Base-by-base conservation (phyloP, 2,888 invertebrate genomes). In the Papilio elwesi region DNA sequence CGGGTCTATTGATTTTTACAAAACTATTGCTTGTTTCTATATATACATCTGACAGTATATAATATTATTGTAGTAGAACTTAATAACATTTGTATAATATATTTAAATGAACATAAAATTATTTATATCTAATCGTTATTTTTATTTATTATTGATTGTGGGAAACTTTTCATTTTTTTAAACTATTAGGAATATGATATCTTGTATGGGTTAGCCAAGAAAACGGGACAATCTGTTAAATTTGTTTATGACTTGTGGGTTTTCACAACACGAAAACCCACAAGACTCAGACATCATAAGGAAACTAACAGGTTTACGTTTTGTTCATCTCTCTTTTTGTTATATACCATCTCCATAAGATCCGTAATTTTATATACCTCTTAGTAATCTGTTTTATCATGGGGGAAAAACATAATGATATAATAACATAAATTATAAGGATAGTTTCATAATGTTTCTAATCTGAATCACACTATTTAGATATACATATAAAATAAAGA, bases 251-350 rank as follows among this genome's bases (percentile, higher is more conserved):
- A 11, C n/a, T 15, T 43, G 43, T 43, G 59, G 26, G 26, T 26
- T 26, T 26, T 26, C 26, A 26, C 26, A 4, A 26, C 1, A 26
- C 26, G 4, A 38, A 59, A 59, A 59, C 38, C 59, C 59, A 38
- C 57, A 13, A 57, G 38, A 38, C 0, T 12, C 43, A 5, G 15
- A 11, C 59, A 43, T 10, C 59, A 62, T 62, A n/a, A 62, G 59
- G 59, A 62, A n/a, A 62, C 43, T 62, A 13, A 36, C 43, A 59
- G 10, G 7, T 62, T 62, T 62, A 38, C 59, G 59, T 62, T 43
- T 62, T 62, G 15, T 62, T 43, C n/a, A 43, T 13, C 16, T 8
- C 43, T 10, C 5, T 3, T n/a, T 38, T 43, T 7, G 38, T 38
- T 38, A 36, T 51, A 12, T 36, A 57, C 36, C 13, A 57, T 13